Conservation (phyloP, 2,113 vertebrate species). For the Oryctolagus cuniculus region mOryCun1.1 NC_091441.1:35988001-35988500, state of each 20-base stretch:
- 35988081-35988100: slow-evolving; percentile 78
- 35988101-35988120: slow-evolving; percentile 84
- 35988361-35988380: slow-evolving; percentile 72
- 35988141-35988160: slow-evolving; percentile 61
- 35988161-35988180: slow-evolving; percentile 87
- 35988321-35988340: slow-evolving; percentile 94
- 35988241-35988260: slow-evolving; percentile 99
- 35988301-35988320: slow-evolving; percentile 98
- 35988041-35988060: slow-evolving; percentile 13
- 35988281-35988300: slow-evolving; percentile 99
- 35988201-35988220: slow-evolving; percentile 95
- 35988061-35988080: slow-evolving; percentile 84
- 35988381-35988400: slow-evolving; percentile 87
- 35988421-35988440: slow-evolving; percentile 84
- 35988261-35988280: slow-evolving; percentile 99
- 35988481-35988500: slow-evolving; percentile 84
- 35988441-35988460: slow-evolving; percentile 84
- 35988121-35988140: slow-evolving; percentile 56
- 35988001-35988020: slow-evolving; percentile 90
- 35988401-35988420: slow-evolving; percentile 83
- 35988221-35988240: slow-evolving; percentile 97
- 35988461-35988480: slow-evolving; percentile 85
- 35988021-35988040: slow-evolving; percentile 48
- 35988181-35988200: slow-evolving; percentile 93
- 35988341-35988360: slow-evolving; percentile 93